A percentile compares a stretch with the other conserved stretches of the same genome.
Conservation (phyloP, 2,888 invertebrate species). For the Flexamia atlantica region DNA sequence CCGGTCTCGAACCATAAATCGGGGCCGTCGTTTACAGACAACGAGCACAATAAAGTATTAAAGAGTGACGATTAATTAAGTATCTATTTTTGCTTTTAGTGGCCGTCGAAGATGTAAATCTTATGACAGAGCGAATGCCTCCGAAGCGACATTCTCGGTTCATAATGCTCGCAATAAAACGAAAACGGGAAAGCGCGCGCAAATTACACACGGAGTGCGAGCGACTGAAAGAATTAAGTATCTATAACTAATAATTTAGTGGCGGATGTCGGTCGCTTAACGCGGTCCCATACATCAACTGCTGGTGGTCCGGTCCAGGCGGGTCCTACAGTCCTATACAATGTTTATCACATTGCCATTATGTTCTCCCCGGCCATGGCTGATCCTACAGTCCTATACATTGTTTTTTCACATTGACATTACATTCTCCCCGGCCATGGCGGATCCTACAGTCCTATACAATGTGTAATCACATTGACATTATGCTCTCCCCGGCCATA, state of each 20-base stretch:
- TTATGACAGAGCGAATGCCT: slow-evolving; percentile 47
- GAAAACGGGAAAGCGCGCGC: slow-evolving; percentile 53
- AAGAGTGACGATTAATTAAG: slow-evolving; percentile 48
- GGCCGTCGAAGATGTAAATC: slow-evolving; percentile 59
- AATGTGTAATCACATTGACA: too few species aligned
- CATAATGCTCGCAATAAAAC: slow-evolving; percentile 54
- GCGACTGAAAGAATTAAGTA: slow-evolving; percentile 62
- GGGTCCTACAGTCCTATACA: too few species aligned
- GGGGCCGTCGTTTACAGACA: slow-evolving; percentile 11
- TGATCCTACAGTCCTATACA: too few species aligned
- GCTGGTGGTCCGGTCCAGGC: slow-evolving; percentile 4
- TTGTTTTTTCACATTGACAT: too few species aligned
- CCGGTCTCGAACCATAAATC: slow-evolving; percentile 45
- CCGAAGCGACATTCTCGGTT: slow-evolving; percentile 40
- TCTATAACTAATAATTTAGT: slow-evolving; percentile 63
- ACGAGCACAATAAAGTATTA: slow-evolving; percentile 48
- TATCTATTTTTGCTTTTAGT: slow-evolving; percentile 60
- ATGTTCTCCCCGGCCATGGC: too few species aligned
- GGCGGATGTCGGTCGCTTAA: slow-evolving; percentile 55
- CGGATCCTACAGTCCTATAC: too few species aligned
- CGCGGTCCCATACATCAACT: slow-evolving; percentile 44
- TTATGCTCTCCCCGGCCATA: too few species aligned
- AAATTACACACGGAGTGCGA: slow-evolving; percentile 53
- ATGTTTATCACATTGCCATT: too few species aligned
- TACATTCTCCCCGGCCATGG: too few species aligned